Percentiles rank a stretch among this genome's conserved stretches.
Evolutionary conservation across 2,113 vertebrate genomes (phyloP).

Genomic region (Eublepharis macularius): DNA sequence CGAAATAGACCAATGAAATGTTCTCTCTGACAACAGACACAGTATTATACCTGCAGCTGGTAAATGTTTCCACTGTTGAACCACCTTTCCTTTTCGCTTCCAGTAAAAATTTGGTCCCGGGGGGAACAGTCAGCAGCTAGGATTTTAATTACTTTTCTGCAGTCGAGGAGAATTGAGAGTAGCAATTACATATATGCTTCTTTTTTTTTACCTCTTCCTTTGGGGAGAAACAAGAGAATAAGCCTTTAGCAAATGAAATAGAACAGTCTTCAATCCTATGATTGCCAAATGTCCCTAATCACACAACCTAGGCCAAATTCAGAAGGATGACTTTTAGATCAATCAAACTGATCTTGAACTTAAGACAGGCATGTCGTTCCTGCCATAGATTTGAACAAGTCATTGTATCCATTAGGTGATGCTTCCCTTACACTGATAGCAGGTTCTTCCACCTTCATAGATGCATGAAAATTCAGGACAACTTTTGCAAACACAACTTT

Average conservation of each 20-base stretch:
- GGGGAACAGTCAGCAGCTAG: slow-evolving; percentile 75
- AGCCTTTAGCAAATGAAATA: neutral
- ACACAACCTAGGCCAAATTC: neutral
- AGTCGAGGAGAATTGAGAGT: slow-evolving; percentile 63
- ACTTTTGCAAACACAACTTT: no score
- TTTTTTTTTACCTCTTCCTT: slow-evolving; percentile 35
- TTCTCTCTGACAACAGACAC: slow-evolving; percentile 80
- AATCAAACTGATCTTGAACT: neutral
- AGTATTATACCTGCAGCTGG: slow-evolving; percentile 83
- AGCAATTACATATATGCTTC: slow-evolving; percentile 59
- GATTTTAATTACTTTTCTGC: slow-evolving; percentile 81
- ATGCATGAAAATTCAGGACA: neutral
- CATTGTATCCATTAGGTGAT: neutral
- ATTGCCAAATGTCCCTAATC: neutral
- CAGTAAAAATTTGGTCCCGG: slow-evolving; percentile 81
- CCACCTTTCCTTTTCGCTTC: slow-evolving; percentile 79
- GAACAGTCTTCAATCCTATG: neutral
- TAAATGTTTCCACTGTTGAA: slow-evolving; percentile 82
- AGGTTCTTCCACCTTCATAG: neutral
- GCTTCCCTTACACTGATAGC: neutral
- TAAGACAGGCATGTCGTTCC: neutral
- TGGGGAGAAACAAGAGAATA: neutral
- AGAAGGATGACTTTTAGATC: neutral
- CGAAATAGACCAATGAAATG: slow-evolving; percentile 84
- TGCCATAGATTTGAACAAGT: no score